Evolutionary conservation across 2,888 invertebrate species (phyloP).

Genomic region (Scotopteryx bipunctaria): DNA sequence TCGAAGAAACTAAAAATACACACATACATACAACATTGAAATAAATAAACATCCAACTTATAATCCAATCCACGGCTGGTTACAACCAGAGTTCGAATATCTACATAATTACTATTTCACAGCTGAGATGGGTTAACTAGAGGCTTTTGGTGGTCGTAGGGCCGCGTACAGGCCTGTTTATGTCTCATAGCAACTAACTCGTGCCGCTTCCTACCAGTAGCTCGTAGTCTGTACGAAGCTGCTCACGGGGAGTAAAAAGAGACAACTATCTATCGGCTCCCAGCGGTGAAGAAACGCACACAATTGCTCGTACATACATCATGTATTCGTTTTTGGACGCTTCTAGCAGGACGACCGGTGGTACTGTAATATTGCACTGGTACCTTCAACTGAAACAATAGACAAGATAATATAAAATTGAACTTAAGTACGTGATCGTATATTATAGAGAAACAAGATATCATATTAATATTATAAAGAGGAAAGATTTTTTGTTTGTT

Average conservation of each 20-base stretch:
- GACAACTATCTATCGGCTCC: slow-evolving; percentile 6
- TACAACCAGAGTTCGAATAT: slow-evolving; percentile 1
- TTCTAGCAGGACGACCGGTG: slow-evolving; percentile 18
- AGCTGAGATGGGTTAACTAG: slow-evolving; percentile 20
- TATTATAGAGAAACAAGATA: no score
- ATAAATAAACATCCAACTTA: slow-evolving; percentile 38
- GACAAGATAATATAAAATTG: background rate
- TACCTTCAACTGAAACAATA: slow-evolving; percentile 42
- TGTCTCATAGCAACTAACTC: background rate
- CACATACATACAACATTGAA: slow-evolving; percentile 36
- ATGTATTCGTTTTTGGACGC: slow-evolving; percentile 10
- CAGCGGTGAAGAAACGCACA: slow-evolving; percentile 21
- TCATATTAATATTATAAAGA: no score
- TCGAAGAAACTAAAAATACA: slow-evolving; percentile 28
- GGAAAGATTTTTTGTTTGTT: no score
- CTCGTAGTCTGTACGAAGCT: slow-evolving; percentile 1
- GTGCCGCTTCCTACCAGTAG: no score
- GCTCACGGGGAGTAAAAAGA: background rate
- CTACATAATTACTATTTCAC: slow-evolving; percentile 18
- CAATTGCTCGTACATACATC: slow-evolving; percentile 25
- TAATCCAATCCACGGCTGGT: slow-evolving; percentile 25
- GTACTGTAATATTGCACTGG: slow-evolving; percentile 34
- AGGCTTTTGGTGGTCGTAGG: background rate
- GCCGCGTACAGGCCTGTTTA: background rate
- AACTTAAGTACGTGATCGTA: background rate